Percentiles rank a stretch among this genome's conserved stretches.
These are phyloP conservation scores for Mystacides longicornis DNA, from an alignment of 2,888 invertebrate species.

Conservation along the genomic window DNA sequence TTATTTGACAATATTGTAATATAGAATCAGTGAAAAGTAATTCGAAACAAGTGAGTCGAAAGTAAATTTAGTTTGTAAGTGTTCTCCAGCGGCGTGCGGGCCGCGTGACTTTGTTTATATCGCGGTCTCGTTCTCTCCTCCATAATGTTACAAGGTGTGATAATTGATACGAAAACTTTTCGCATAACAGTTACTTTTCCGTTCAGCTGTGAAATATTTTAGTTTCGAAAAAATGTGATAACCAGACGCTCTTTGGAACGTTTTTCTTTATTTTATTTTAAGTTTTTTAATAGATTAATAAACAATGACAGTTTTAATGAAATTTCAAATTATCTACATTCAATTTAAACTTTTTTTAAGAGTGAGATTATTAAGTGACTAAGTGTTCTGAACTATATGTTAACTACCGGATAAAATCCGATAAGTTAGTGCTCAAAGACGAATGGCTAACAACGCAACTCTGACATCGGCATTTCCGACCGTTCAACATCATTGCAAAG, in stretches of 20 bases:
- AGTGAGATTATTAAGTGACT: constrained; percentile 39
- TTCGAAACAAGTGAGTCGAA: neutral
- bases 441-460: constrained; percentile 48
- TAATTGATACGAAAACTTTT: constrained; percentile 17
- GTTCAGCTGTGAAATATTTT: constrained; percentile 12
- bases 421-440: constrained; percentile 12
- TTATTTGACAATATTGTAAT: neutral
- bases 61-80: neutral
- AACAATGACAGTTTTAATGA: neutral
- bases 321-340: neutral
- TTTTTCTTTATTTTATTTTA: constrained; percentile 19
- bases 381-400: constrained; percentile 39
- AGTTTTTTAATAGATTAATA: neutral
- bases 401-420: constrained; percentile 7
- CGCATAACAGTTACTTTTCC: constrained; percentile 7
- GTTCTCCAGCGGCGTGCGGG: constrained; percentile 8
- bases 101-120: constrained; percentile 27
- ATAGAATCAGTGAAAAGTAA: constrained; percentile 1
- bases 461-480: constrained; percentile 50
- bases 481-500: constrained; percentile 63
- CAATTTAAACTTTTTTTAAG: constrained; percentile 25
- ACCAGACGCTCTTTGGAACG: constrained; percentile 11
- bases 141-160: constrained; percentile 11
- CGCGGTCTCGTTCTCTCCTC: constrained; percentile 6
- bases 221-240: constrained; percentile 21